Percentiles rank a stretch among this genome's conserved stretches.
phyloP scores from a whole-genome alignment of 2,888 invertebrate species.

The Pammene fasciana region DNA sequence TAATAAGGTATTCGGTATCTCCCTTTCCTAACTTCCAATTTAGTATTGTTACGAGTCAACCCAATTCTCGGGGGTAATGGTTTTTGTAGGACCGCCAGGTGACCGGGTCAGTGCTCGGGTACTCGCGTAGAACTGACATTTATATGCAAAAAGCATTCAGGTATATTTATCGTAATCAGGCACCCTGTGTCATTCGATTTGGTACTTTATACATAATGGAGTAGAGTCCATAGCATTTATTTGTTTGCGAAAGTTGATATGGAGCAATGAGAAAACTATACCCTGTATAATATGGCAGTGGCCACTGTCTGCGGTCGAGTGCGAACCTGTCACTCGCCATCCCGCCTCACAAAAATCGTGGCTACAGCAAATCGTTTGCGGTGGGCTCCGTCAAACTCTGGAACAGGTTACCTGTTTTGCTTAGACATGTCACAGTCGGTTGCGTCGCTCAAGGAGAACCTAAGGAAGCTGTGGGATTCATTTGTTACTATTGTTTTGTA shows the following conservation, averaged over 20 bases:
- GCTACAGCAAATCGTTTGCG: too few relatives aligned
- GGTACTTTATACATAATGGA: background rate
- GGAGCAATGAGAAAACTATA: background rate
- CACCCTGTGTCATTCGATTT: background rate
- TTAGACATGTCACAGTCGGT: too few relatives aligned
- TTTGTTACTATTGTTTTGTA: too few relatives aligned
- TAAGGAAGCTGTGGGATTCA: too few relatives aligned
- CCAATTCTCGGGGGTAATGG: slow-evolving; percentile 24
- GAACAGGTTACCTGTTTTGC: too few relatives aligned
- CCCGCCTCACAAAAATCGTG: too few relatives aligned
- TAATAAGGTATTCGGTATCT: too few relatives aligned
- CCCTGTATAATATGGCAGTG: too few relatives aligned
- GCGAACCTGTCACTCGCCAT: too few relatives aligned
- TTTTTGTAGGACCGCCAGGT: slow-evolving; percentile 28
- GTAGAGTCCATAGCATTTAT: background rate
- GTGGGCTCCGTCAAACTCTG: too few relatives aligned
- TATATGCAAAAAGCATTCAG: slow-evolving; percentile 37
- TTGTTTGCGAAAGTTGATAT: background rate
- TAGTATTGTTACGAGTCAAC: slow-evolving; percentile 10
- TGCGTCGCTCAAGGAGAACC: too few relatives aligned
- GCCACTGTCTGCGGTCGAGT: too few relatives aligned
- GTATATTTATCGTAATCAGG: slow-evolving; percentile 12
- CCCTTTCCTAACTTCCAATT: background rate
- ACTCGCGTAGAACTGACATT: slow-evolving; percentile 36
- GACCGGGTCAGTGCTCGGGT: slow-evolving; percentile 34